A percentile compares a stretch with the other conserved stretches of the same genome.
These are phyloP conservation scores for Sinonovacula constricta DNA, from an alignment of 1,140 invertebrate species.

Conservation along the genomic window DNA sequence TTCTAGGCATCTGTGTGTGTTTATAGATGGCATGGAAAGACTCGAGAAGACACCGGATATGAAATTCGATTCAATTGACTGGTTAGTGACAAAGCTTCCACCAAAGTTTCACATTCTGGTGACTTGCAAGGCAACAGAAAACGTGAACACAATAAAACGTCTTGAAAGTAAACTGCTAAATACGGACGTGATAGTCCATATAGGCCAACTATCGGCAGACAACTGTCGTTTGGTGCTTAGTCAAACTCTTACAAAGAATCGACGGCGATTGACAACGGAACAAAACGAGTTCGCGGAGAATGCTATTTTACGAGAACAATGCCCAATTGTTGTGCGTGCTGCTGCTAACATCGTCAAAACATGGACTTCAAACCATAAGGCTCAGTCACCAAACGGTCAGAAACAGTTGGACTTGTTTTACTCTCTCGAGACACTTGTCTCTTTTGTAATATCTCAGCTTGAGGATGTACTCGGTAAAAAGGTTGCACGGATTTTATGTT, in stretches of 20 bases:
- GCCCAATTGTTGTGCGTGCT: slow-evolving; percentile 15
- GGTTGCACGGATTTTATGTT: slow-evolving; percentile 38
- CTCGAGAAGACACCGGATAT: slow-evolving; percentile 15
- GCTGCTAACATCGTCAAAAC: slow-evolving; percentile 12
- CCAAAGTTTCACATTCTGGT: slow-evolving; percentile 59
- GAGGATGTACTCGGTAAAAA: slow-evolving; percentile 44
- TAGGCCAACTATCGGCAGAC: slow-evolving; percentile 42
- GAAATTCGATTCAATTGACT: slow-evolving; percentile 41
- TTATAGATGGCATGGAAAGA: slow-evolving; percentile 51
- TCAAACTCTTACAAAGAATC: slow-evolving; percentile 19
- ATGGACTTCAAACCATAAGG: slow-evolving; percentile 27
- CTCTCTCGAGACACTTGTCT: slow-evolving; percentile 6
- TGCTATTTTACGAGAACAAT: slow-evolving; percentile 16
- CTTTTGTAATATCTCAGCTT: slow-evolving; percentile 26
- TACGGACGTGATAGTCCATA: slow-evolving; percentile 33
- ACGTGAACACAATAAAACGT: slow-evolving; percentile 18
- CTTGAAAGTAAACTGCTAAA: slow-evolving; percentile 44
- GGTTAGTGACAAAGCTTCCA: slow-evolving; percentile 53
- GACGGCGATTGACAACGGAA: slow-evolving; percentile 41
- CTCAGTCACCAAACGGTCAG: background rate
- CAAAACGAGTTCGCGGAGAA: slow-evolving; percentile 42
- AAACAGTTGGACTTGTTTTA: slow-evolving; percentile 6
- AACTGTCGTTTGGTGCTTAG: slow-evolving; percentile 36
- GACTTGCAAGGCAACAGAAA: slow-evolving; percentile 29
- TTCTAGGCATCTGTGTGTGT: slow-evolving; percentile 52